These are phyloP conservation scores for Pycnonotus jocosus DNA, from an alignment of 2,113 vertebrate species.

Conservation along the genomic window DNA sequence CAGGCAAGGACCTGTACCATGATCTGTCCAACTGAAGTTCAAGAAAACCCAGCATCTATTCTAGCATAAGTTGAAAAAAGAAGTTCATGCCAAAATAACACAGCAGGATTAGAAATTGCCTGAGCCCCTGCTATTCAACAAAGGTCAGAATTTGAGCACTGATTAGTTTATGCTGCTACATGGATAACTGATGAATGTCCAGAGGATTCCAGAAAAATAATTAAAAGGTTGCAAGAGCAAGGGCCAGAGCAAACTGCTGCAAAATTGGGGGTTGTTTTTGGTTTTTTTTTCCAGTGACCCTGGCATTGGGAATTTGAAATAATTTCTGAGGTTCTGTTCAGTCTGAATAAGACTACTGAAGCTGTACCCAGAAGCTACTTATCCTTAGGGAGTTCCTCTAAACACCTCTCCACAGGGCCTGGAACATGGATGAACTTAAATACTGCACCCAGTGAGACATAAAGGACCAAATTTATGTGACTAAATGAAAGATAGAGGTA, in stretches of 20 bases:
- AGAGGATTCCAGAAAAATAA: background rate
- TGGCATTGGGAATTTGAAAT: background rate
- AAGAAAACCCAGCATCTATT: background rate
- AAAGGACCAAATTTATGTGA: background rate
- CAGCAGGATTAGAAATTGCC: background rate
- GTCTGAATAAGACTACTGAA: background rate
- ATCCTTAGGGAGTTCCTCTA: background rate
- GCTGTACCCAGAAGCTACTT: background rate
- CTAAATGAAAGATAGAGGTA: background rate
- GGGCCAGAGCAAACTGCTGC: background rate
- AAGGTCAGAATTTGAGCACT: background rate
- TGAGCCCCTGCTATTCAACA: background rate
- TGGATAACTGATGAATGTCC: background rate
- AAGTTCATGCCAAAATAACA: background rate
- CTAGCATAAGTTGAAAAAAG: background rate
- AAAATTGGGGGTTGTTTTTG: background rate
- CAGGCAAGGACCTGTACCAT: background rate
- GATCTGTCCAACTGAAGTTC: background rate
- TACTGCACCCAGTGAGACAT: background rate
- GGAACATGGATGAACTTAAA: background rate
- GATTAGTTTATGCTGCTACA: background rate
- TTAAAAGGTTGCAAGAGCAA: background rate
- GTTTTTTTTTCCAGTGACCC: background rate
- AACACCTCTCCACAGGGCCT: background rate
- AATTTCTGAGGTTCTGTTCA: background rate